Percentiles rank a stretch among this genome's conserved stretches.
These are phyloP conservation scores for Cotesia chilonis DNA, from an alignment of 1,140 invertebrate genomes.

Conservation along the genomic window DNA sequence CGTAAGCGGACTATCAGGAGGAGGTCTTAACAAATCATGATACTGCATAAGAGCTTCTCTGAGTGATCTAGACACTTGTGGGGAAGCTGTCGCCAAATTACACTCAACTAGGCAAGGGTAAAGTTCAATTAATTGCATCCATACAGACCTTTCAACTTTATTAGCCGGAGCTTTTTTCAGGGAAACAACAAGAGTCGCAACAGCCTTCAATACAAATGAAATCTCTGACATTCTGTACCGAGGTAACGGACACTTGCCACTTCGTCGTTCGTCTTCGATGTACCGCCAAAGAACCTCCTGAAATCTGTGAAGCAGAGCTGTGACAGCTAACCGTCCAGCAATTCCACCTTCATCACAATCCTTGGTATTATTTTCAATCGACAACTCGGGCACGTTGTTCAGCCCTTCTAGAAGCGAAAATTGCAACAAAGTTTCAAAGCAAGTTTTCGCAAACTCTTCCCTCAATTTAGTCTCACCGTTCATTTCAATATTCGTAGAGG, in stretches of 20 bases:
- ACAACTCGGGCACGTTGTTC: conserved; percentile 61
- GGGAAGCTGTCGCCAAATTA: conserved; percentile 77
- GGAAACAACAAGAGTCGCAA: conserved; percentile 89
- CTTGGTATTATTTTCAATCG: conserved; percentile 56
- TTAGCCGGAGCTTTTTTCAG: conserved; percentile 89
- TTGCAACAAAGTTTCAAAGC: conserved; percentile 94
- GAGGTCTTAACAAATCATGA: conserved; percentile 82
- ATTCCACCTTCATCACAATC: conserved; percentile 69
- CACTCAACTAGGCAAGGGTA: conserved; percentile 93
- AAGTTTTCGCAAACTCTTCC: conserved; percentile 95
- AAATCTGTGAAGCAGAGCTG: conserved; percentile 89
- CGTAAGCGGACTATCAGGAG: conserved; percentile 58
- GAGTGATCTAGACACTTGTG: conserved; percentile 83
- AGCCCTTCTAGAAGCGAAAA: conserved; percentile 84
- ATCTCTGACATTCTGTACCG: conserved; percentile 94
- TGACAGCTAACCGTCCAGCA: conserved; percentile 87
- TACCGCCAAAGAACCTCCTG: conserved; percentile 91
- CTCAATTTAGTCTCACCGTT: conserved; percentile 81
- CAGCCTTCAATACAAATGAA: conserved; percentile 95
- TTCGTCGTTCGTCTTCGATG: conserved; percentile 86
- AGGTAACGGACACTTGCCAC: conserved; percentile 89
- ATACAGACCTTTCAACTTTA: conserved; percentile 88
- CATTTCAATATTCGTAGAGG: conserved; percentile 72
- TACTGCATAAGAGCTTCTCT: conserved; percentile 89
- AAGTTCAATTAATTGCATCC: conserved; percentile 90